Conservation (phyloP, 2,888 invertebrate genomes). For the Drosophila ezoana region DNA sequence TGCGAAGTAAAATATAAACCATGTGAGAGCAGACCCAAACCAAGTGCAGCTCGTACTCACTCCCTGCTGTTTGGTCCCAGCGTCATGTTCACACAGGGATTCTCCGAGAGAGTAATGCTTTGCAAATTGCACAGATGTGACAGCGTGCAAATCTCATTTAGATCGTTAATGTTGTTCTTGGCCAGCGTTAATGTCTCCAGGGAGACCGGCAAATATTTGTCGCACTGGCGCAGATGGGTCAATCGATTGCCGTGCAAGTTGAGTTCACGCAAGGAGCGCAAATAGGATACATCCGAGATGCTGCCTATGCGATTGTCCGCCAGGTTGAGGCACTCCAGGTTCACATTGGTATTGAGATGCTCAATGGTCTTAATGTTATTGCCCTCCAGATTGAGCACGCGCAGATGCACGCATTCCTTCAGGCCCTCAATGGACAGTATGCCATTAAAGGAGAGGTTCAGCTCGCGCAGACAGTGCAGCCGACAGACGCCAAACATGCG, state of each 20-base stretch:
- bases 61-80: constrained; percentile 87
- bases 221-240: constrained; percentile 92
- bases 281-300: constrained; percentile 93
- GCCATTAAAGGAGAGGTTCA: constrained; percentile 94
- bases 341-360: constrained; percentile 92
- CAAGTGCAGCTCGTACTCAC: constrained; percentile 85
- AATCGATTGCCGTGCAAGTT: constrained; percentile 94
- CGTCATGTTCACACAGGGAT: constrained; percentile 93
- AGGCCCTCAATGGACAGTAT: constrained; percentile 95
- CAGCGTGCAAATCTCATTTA: constrained; percentile 94
- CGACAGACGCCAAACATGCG: constrained; percentile 95
- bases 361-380: constrained; percentile 98
- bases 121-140: constrained; percentile 91
- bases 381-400: constrained; percentile 92
- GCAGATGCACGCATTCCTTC: constrained; percentile 92
- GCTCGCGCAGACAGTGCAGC: constrained; percentile 90
- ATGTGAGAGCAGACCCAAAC: not conserved
- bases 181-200: constrained; percentile 91
- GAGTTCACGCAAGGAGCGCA: constrained; percentile 93
- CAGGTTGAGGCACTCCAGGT: constrained; percentile 93
- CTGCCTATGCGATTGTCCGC: constrained; percentile 95
- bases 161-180: constrained; percentile 92
- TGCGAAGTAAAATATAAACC: constrained; percentile 81
- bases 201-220: constrained; percentile 91
- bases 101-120: constrained; percentile 93